Evolutionary conservation across 1,140 invertebrate species (phyloP).

Genomic region (Lutraria rhynchaena): DNA sequence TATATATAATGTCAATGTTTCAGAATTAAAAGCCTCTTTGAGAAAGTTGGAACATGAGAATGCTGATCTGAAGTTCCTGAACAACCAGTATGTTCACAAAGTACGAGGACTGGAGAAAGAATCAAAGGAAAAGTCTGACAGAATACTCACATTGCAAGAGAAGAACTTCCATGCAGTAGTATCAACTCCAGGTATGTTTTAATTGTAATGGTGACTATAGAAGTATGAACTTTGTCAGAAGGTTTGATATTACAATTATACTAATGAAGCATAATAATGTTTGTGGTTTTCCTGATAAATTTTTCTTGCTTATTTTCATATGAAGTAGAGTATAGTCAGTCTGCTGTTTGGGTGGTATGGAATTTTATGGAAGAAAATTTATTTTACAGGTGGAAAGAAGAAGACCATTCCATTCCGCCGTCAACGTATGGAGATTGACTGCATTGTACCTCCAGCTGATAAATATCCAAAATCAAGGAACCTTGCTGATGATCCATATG

Average conservation of each 20-base stretch:
- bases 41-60: constrained; percentile 85
- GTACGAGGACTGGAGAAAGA: constrained; percentile 84
- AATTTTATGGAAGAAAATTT: too few relatives aligned
- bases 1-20: too few relatives aligned
- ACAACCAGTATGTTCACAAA: constrained; percentile 85
- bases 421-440: constrained; percentile 82
- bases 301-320: too few relatives aligned
- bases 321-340: too few relatives aligned
- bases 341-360: too few relatives aligned
- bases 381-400: constrained; percentile 79
- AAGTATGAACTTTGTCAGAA: too few relatives aligned
- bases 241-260: too few relatives aligned
- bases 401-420: constrained; percentile 81
- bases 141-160: constrained; percentile 85
- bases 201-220: too few relatives aligned
- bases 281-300: too few relatives aligned
- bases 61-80: constrained; percentile 84
- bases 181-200: constrained; percentile 79
- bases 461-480: constrained; percentile 56
- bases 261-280: too few relatives aligned
- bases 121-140: constrained; percentile 84
- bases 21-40: constrained; percentile 85
- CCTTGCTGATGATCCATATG: constrained; percentile 79
- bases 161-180: constrained; percentile 85
- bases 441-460: constrained; percentile 72